These are phyloP conservation scores for Melanostoma scalare DNA, from an alignment of 2,888 invertebrate species.

Conservation along the genomic window DNA sequence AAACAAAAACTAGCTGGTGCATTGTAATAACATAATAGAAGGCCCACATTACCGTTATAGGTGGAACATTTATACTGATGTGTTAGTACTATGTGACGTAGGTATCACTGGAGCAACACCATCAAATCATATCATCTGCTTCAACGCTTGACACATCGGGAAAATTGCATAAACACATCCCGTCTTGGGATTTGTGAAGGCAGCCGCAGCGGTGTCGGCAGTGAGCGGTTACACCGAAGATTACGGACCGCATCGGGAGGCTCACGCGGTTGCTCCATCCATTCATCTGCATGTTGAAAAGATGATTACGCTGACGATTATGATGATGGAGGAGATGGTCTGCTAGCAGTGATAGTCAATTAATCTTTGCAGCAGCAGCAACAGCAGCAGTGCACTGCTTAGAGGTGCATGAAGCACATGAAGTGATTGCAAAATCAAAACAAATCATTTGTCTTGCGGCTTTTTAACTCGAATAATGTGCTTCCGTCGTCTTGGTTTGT, in stretches of 20 bases:
- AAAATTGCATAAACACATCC: conserved; percentile 69
- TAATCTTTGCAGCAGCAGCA: conserved; percentile 41
- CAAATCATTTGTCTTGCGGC: conserved; percentile 69
- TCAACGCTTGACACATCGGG: conserved; percentile 72
- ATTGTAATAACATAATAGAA: conserved; percentile 58
- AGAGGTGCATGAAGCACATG: conserved; percentile 62
- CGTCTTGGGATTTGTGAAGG: conserved; percentile 23
- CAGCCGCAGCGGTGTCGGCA: background rate
- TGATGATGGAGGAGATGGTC: conserved; percentile 60
- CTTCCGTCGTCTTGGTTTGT: conserved; percentile 54
- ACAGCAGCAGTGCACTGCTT: conserved; percentile 32
- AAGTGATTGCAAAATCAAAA: conserved; percentile 65
- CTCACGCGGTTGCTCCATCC: conserved; percentile 51
- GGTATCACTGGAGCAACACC: conserved; percentile 60
- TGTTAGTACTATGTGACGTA: conserved; percentile 15
- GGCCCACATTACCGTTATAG: conserved; percentile 65
- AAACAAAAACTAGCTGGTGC: conserved; percentile 36
- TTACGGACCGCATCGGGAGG: conserved; percentile 37
- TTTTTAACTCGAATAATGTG: conserved; percentile 61
- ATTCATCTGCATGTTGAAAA: conserved; percentile 70
- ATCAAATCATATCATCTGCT: conserved; percentile 64
- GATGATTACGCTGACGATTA: conserved; percentile 65
- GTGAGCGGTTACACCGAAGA: conserved; percentile 21
- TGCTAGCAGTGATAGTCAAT: conserved; percentile 68
- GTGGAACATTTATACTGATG: conserved; percentile 30